Evolutionary conservation across 1,140 invertebrate species (phyloP), one percentile per base, ranked within the genome.

Genomic region (Zophobas atratus): DNA sequence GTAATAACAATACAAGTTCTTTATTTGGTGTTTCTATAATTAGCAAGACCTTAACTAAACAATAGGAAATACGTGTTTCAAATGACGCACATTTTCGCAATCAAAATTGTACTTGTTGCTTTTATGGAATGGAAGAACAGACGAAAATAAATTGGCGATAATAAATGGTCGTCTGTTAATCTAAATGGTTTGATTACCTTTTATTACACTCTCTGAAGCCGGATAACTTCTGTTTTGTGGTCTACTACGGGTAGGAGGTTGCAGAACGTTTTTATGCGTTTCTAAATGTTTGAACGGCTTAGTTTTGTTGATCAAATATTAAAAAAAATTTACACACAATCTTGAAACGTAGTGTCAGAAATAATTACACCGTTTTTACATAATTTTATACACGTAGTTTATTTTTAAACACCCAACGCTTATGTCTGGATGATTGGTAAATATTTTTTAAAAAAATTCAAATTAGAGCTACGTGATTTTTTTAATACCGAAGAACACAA

Each of bases 81-180:
- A 72, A 51, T 72, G 70, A 55, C 71, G 49, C 41, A 70, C 35
- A 55, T 73, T 73, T 73, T 55, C 39, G 71, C 71, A 73, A 73
- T 55, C 49, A 49, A 49, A 71, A 71, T 63, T 63, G 35, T 63
- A 39, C 39, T 63, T 63, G 38, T 67, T 67, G 43, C 60, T 6
- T 2, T 67, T 67, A 67, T 43, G 60, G 60, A 67, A 20, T 5
- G 39, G 43, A 60, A 46, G 2, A 57, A 57, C 49, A 51, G 49
- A 51, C 49, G 49, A 51, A 51, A 51, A 51, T 51, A 4, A 51
- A 51, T 51, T 51, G 49, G 49, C n/a, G 49, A 20, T 20, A 20
- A 2, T 51, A 51, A 51, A 51, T 51, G 2, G 49, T 51, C 49
- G 49, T 4, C 49, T 51, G 49, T 51, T 51, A 51, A 51, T 51